These are phyloP conservation scores for Anniella stebbinsi DNA, from an alignment of 2,797 vertebrate species.

Conservation along the genomic window DNA sequence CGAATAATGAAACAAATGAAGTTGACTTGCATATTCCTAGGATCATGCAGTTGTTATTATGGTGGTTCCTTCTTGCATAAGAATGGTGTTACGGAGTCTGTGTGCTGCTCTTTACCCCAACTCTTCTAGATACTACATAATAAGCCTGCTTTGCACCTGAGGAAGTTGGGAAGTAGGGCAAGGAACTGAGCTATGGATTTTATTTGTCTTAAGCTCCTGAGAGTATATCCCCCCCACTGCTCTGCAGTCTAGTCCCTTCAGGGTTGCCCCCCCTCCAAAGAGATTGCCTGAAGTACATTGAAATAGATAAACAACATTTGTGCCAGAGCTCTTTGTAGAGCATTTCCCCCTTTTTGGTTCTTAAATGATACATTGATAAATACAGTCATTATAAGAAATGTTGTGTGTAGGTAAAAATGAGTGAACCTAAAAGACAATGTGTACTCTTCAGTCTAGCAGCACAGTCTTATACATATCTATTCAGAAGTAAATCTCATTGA, in stretches of 20 bases:
- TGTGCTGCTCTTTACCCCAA: neutral
- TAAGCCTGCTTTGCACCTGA: neutral
- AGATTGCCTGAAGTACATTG: slow-evolving; percentile 53
- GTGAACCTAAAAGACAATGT: neutral
- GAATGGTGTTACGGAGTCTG: neutral
- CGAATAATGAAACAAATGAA: neutral
- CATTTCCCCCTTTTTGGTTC: neutral
- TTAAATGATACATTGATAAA: neutral
- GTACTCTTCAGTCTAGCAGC: slow-evolving; percentile 44
- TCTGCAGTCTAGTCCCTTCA: neutral
- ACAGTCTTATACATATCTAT: too few species aligned
- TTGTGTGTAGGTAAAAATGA: slow-evolving; percentile 7
- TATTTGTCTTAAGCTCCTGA: neutral
- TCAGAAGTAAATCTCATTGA: too few species aligned
- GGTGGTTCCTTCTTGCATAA: neutral
- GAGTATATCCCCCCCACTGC: too few species aligned
- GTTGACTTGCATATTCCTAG: neutral
- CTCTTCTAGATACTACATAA: neutral
- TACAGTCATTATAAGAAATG: slow-evolving; percentile 9
- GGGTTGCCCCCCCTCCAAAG: slow-evolving; percentile 36
- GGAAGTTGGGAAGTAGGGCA: neutral
- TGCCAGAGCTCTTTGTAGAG: neutral
- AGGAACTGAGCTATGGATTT: neutral
- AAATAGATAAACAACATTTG: slow-evolving; percentile 42
- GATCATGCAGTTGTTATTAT: neutral